phyloP scores from a whole-genome alignment of 2,888 invertebrate species.

The Drosophila austrosaltans region DNA sequence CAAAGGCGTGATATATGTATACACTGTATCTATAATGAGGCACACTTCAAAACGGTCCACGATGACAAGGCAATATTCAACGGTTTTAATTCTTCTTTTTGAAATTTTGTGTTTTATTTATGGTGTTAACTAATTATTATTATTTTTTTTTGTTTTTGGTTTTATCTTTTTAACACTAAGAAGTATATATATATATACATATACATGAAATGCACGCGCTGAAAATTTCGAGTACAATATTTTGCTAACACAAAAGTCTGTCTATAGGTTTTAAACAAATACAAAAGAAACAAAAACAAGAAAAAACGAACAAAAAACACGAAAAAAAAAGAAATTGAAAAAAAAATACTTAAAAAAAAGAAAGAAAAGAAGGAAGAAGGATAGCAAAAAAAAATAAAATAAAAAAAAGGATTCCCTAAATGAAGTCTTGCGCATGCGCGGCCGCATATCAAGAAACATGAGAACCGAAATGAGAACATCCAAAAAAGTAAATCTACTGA shows the following conservation, averaged over 20 bases:
- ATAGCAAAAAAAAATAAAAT: neutral
- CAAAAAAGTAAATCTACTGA: constrained; percentile 39
- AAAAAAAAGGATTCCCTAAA: neutral
- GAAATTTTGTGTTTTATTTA: neutral
- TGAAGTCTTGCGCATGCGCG: constrained; percentile 61
- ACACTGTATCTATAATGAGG: no score
- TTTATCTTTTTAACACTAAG: constrained; percentile 21
- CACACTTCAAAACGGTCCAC: neutral
- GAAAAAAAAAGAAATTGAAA: neutral
- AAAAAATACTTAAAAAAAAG: neutral
- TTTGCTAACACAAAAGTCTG: constrained; percentile 63
- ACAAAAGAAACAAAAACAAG: neutral
- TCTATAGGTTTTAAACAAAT: constrained; percentile 48
- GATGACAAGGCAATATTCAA: constrained; percentile 1
- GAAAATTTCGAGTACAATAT: constrained; percentile 69
- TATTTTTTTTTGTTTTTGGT: constrained; percentile 34
- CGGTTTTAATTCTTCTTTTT: neutral
- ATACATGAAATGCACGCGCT: constrained; percentile 59
- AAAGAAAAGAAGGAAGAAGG: neutral
- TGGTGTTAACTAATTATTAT: neutral
- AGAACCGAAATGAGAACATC: constrained; percentile 35
- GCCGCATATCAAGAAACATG: constrained; percentile 54
- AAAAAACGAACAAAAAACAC: neutral
- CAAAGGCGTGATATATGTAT: constrained; percentile 1
- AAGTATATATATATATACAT: constrained; percentile 24